phyloP scores from a whole-genome alignment of 2,888 invertebrate species.

The Hydriomena furcata region DNA sequence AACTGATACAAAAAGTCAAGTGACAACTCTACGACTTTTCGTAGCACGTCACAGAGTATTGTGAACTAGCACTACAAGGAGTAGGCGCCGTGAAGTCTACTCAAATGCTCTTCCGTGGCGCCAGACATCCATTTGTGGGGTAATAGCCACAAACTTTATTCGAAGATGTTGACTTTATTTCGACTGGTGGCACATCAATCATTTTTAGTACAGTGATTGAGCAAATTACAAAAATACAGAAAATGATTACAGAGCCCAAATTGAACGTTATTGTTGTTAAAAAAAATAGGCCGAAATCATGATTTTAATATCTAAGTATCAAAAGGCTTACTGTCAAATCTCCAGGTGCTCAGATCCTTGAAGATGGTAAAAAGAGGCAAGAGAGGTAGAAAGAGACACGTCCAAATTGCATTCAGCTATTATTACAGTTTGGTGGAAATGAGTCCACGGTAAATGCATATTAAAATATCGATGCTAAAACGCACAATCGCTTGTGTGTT shows the following conservation, averaged over 20 bases:
- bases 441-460: too few relatives aligned
- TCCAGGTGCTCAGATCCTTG: too few relatives aligned
- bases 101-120: constrained; percentile 41
- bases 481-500: too few relatives aligned
- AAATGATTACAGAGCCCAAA: too few relatives aligned
- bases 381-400: too few relatives aligned
- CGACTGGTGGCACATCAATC: constrained; percentile 22
- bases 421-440: too few relatives aligned
- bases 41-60: constrained; percentile 40
- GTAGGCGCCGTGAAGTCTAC: constrained; percentile 55
- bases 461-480: too few relatives aligned
- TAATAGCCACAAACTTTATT: constrained; percentile 32
- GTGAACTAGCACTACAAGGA: constrained; percentile 44
- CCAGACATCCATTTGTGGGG: constrained; percentile 48
- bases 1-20: background rate
- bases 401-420: too few relatives aligned
- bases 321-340: too few relatives aligned
- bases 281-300: background rate
- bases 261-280: too few relatives aligned
- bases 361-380: too few relatives aligned
- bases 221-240: constrained; percentile 2
- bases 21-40: constrained; percentile 34
- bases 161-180: constrained; percentile 22
- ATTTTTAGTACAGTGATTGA: constrained; percentile 7
- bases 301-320: background rate